Evolutionary conservation across 2,113 vertebrate species (phyloP).

Genomic region (Dasyurus viverrinus): DNA sequence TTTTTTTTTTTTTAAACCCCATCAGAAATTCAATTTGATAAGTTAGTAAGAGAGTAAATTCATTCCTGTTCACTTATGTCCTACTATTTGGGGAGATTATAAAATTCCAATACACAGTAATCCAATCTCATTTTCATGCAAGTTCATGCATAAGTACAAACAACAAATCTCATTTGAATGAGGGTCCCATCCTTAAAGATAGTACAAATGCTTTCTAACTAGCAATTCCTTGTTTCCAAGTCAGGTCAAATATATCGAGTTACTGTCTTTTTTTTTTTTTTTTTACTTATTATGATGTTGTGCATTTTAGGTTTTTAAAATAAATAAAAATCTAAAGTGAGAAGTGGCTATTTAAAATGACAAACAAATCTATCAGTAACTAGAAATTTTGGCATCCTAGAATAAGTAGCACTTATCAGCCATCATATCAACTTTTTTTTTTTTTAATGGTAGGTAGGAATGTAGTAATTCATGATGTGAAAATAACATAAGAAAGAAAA

Average conservation of each 20-base stretch:
- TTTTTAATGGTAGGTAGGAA: too few species aligned
- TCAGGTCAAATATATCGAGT: background rate
- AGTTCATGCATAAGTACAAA: conserved; percentile 17
- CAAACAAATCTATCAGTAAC: background rate
- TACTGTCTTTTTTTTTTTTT: background rate
- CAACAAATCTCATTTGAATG: conserved; percentile 44
- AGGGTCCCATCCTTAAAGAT: background rate
- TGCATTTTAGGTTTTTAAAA: conserved; percentile 11
- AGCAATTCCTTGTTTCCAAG: background rate
- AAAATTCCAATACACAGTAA: conserved; percentile 24
- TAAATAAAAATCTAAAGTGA: background rate
- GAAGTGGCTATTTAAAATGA: conserved; percentile 7
- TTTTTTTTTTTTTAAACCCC: background rate
- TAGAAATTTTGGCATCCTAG: background rate
- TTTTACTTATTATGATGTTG: conserved; percentile 49
- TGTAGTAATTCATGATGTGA: background rate
- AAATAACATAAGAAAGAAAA: background rate
- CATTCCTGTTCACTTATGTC: background rate
- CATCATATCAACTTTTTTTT: background rate
- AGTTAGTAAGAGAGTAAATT: background rate
- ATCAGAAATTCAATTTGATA: background rate
- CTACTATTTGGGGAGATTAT: background rate
- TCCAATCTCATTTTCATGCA: conserved; percentile 35
- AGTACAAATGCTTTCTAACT: background rate
- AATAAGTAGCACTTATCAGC: background rate